A percentile compares a stretch with the other conserved stretches of the same genome.
These are phyloP conservation scores for Lycodopsis pacificus DNA, from an alignment of 2,797 vertebrate species.

Conservation along the genomic window DNA sequence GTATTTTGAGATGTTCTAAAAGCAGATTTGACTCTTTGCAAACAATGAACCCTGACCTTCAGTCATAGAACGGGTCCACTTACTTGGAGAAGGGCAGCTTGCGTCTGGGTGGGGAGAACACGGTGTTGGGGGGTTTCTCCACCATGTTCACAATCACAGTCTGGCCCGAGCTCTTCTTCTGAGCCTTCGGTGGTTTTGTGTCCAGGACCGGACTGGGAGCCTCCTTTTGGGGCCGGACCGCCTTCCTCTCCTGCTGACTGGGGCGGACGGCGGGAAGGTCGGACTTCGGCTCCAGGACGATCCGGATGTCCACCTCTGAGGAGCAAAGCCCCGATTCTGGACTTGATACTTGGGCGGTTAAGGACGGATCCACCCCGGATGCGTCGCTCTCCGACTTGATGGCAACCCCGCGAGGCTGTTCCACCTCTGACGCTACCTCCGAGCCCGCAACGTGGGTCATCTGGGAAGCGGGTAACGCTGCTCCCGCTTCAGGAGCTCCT, in stretches of 20 bases:
- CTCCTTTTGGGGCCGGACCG: conserved; percentile 22
- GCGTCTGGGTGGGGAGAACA: conserved; percentile 90
- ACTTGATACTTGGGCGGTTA: neutral
- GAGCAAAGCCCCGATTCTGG: conserved; percentile 45
- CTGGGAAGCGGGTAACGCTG: conserved; percentile 10
- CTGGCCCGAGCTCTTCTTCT: conserved; percentile 74
- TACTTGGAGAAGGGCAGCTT: conserved; percentile 89
- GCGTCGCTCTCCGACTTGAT: conserved; percentile 23
- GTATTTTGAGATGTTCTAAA: neutral
- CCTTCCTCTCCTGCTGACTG: conserved; percentile 50
- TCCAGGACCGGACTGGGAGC: conserved; percentile 70
- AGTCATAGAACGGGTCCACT: conserved; percentile 56
- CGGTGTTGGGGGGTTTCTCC: conserved; percentile 68
- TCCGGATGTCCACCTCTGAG: conserved; percentile 68
- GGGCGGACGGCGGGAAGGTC: neutral
- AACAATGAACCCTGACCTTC: neutral
- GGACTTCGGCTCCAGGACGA: conserved; percentile 51
- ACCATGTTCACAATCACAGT: conserved; percentile 80
- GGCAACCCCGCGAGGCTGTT: neutral
- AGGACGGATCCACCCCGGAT: conserved; percentile 1
- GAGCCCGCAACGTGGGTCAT: conserved; percentile 26
- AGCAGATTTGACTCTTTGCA: neutral
- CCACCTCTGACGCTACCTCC: conserved; percentile 28
- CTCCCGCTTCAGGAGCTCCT: conserved; percentile 20
- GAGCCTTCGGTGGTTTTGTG: conserved; percentile 76